Conservation (phyloP, 2,888 invertebrate genomes). For the Ophion ventricosus region DNA sequence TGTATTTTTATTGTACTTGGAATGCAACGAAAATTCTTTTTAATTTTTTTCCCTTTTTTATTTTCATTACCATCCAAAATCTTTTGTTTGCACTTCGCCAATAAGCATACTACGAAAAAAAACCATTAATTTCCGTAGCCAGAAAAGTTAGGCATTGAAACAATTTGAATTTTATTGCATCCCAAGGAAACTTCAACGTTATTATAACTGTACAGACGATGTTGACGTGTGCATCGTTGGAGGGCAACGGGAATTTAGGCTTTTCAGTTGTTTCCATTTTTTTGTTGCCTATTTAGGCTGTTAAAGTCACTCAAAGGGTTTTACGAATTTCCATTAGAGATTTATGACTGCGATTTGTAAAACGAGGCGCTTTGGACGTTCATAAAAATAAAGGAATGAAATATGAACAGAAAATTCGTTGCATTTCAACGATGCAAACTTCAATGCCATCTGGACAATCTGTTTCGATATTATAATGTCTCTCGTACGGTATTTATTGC, state of each 20-base stretch:
- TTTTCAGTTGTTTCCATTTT: too few species aligned
- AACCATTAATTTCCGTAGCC: neutral
- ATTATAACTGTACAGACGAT: neutral
- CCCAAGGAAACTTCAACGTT: constrained; percentile 10
- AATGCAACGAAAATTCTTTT: neutral
- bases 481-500: constrained; percentile 49
- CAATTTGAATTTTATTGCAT: neutral
- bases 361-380: too few species aligned
- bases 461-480: constrained; percentile 51
- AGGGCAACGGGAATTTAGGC: too few species aligned
- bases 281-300: too few species aligned
- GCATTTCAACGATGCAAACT: neutral
- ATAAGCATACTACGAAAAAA: neutral
- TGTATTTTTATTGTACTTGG: constrained; percentile 16
- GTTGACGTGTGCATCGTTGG: too few species aligned
- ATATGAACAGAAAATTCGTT: too few species aligned
- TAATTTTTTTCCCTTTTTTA: neutral
- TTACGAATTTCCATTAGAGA: too few species aligned
- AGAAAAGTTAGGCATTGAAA: too few species aligned
- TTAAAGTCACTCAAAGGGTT: too few species aligned
- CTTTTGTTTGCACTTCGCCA: neutral
- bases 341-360: too few species aligned
- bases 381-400: too few species aligned
- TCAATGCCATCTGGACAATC: constrained; percentile 13
- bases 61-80: neutral